phyloP scores from a whole-genome alignment of 1,140 invertebrate genomes.

The Proctacanthus coquilletti region DNA sequence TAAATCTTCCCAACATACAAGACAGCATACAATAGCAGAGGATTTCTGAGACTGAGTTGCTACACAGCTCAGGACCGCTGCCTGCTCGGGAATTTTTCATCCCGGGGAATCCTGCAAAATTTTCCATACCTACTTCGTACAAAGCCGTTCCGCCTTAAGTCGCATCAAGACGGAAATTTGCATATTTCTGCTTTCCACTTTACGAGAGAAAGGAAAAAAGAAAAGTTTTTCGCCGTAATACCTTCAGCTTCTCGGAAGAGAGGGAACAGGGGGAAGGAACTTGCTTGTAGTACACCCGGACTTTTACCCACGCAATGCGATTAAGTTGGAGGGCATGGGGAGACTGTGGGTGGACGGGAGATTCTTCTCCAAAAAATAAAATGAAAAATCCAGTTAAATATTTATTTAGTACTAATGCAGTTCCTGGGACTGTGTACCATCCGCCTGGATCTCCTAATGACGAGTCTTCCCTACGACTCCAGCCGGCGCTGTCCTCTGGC shows the following conservation, averaged over 20 bases:
- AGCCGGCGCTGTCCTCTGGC: too few relatives aligned
- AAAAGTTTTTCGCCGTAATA: background rate
- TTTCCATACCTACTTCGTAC: too few relatives aligned
- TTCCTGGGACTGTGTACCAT: background rate
- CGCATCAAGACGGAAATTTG: background rate
- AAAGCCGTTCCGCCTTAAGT: background rate
- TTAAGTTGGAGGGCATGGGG: background rate
- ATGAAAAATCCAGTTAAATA: background rate
- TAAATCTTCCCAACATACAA: too few relatives aligned
- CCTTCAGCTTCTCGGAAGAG: background rate
- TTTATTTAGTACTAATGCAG: slow-evolving; percentile 1
- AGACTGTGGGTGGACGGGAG: too few relatives aligned
- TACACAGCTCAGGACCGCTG: too few relatives aligned
- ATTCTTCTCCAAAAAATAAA: too few relatives aligned
- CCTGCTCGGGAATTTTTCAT: too few relatives aligned
- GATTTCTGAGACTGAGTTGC: too few relatives aligned
- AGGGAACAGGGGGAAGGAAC: background rate
- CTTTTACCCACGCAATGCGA: background rate
- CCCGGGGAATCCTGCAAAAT: too few relatives aligned
- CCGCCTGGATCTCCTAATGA: too few relatives aligned
- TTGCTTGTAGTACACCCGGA: background rate
- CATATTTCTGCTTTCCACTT: background rate
- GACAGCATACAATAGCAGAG: too few relatives aligned
- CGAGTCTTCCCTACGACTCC: too few relatives aligned
- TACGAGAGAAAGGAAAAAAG: background rate